phyloP scores from a whole-genome alignment of 2,113 vertebrate species.

The Limnothrissa miodon region DNA sequence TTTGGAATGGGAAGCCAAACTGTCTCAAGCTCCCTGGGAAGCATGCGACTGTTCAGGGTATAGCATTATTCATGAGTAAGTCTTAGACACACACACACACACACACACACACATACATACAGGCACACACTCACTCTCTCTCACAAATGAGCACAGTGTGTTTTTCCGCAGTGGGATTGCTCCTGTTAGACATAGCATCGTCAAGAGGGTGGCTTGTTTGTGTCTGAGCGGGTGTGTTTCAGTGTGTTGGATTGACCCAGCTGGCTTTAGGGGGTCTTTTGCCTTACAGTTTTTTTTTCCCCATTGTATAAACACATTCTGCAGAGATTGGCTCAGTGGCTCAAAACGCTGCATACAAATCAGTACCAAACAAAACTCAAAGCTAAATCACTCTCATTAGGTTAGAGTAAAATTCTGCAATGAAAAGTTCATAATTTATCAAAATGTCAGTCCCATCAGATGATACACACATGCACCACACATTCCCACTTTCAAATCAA shows the following conservation, averaged over 20 bases:
- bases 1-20: neutral
- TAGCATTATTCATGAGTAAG: neutral
- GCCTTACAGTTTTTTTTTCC: no score
- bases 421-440: no score
- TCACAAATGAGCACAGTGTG: neutral
- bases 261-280: neutral
- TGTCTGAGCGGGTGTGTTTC: neutral
- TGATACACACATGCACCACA: no score
- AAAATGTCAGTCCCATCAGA: no score
- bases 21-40: neutral
- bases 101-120: neutral
- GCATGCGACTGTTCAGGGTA: neutral
- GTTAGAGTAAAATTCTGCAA: no score
- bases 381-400: no score
- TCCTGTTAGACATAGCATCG: neutral
- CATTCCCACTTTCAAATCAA: no score
- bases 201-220: neutral
- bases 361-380: no score
- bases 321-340: no score
- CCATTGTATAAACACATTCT: no score
- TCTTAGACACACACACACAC: slow-evolving; percentile 1
- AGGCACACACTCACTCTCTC: neutral
- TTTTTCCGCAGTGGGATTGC: neutral
- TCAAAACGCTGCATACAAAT: no score
- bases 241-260: neutral